These are phyloP conservation scores for Trochalopteron elliotii DNA, from an alignment of 2,113 vertebrate species.

Conservation along the genomic window DNA sequence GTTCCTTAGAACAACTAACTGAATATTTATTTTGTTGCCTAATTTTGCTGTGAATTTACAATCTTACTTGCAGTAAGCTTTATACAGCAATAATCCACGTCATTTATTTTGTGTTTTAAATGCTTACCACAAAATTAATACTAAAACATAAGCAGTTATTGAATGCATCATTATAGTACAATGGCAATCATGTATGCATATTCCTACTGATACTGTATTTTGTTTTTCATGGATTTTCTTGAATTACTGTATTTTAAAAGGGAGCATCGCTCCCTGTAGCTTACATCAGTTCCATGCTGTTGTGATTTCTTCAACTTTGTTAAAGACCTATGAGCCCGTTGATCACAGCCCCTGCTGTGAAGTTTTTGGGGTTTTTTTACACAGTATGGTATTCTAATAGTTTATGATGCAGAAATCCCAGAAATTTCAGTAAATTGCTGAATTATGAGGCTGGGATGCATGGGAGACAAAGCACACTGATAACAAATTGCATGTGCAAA, in stretches of 20 bases:
- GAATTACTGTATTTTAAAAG: neutral
- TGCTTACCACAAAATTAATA: neutral
- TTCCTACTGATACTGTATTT: neutral
- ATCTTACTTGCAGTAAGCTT: neutral
- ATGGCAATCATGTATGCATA: neutral
- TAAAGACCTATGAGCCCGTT: neutral
- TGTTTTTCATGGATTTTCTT: neutral
- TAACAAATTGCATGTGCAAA: neutral
- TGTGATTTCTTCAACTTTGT: neutral
- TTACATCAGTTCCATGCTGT: neutral
- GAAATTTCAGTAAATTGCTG: neutral
- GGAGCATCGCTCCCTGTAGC: neutral
- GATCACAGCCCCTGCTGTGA: neutral
- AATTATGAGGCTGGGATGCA: neutral
- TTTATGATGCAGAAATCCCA: neutral
- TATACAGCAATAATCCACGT: neutral
- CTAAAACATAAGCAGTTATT: neutral
- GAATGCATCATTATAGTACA: neutral
- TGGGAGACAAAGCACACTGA: neutral
- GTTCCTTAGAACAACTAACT: neutral
- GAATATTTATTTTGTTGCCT: neutral
- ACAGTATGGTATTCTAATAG: neutral
- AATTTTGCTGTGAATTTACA: neutral
- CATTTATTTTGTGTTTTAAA: neutral
- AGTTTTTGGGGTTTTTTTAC: accelerated